phyloP scores from a whole-genome alignment of 2,888 invertebrate species.

The Xylocampa areola region DNA sequence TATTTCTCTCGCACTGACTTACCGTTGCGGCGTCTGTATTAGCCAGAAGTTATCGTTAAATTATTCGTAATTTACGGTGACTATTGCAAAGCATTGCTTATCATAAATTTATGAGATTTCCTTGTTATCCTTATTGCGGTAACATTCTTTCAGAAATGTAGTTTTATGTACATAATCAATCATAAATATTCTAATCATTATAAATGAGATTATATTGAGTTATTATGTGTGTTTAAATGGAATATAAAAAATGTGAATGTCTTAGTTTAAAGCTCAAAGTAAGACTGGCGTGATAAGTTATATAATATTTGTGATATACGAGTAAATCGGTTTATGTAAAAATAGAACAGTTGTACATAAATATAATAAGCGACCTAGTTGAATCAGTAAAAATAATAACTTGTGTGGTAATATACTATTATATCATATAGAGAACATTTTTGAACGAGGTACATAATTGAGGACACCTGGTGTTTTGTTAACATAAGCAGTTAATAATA shows the following conservation, averaged over 20 bases:
- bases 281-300: conserved; percentile 22
- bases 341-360: neutral
- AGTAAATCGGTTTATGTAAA: neutral
- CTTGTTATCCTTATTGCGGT: neutral
- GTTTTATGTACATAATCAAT: neutral
- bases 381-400: neutral
- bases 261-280: conserved; percentile 33
- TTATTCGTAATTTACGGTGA: neutral
- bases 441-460: too few species aligned
- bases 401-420: conserved; percentile 3
- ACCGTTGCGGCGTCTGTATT: too few species aligned
- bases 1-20: too few species aligned
- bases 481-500: too few species aligned
- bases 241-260: neutral
- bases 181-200: conserved; percentile 1
- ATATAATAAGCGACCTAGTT: neutral
- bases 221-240: neutral
- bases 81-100: conserved; percentile 26
- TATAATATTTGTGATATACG: conserved; percentile 37
- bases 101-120: conserved; percentile 7
- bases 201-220: conserved; percentile 8
- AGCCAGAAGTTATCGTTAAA: conserved; percentile 3
- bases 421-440: too few species aligned
- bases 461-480: too few species aligned
- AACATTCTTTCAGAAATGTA: conserved; percentile 1